phyloP scores from a whole-genome alignment of 92 coral and sea anemone species.

The Phymanthus crucifer region DNA sequence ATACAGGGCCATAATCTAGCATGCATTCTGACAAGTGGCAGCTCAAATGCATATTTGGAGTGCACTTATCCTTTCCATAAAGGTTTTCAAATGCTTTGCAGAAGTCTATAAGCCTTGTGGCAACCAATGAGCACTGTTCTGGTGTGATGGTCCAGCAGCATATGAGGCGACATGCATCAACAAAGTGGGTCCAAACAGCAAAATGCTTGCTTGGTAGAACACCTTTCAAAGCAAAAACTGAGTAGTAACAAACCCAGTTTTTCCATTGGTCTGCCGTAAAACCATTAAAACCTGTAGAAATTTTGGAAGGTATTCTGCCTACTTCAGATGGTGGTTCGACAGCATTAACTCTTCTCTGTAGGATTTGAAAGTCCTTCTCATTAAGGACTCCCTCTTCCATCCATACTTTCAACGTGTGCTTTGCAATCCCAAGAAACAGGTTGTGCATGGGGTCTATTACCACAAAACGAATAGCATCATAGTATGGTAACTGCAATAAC shows the following conservation, averaged over 20 bases:
- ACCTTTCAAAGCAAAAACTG: slow-evolving; percentile 56
- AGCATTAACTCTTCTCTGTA: slow-evolving; percentile 48
- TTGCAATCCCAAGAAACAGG: slow-evolving; percentile 50
- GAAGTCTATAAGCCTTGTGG: slow-evolving; percentile 26
- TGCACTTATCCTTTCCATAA: slow-evolving; percentile 38
- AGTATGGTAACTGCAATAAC: slow-evolving; percentile 51
- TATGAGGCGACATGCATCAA: slow-evolving; percentile 39
- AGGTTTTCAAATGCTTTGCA: slow-evolving; percentile 40
- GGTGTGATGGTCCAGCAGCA: slow-evolving; percentile 24
- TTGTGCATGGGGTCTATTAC: slow-evolving; percentile 49
- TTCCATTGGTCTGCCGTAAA: slow-evolving; percentile 75
- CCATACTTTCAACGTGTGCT: slow-evolving; percentile 46
- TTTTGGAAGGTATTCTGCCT: slow-evolving; percentile 55
- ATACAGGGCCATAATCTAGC: slow-evolving; percentile 58
- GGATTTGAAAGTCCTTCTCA: slow-evolving; percentile 29
- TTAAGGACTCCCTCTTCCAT: slow-evolving; percentile 33
- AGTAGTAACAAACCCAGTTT: slow-evolving; percentile 46
- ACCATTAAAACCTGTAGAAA: slow-evolving; percentile 47
- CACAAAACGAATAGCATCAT: slow-evolving; percentile 52
- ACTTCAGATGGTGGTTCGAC: slow-evolving; percentile 46
- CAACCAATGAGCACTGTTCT: slow-evolving; percentile 40
- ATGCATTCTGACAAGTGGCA: slow-evolving; percentile 39
- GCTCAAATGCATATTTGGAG: slow-evolving; percentile 64
- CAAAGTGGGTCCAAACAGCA: slow-evolving; percentile 36
- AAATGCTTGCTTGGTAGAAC: slow-evolving; percentile 45